These are phyloP conservation scores for Isichthys henryi DNA, from an alignment of 2,113 vertebrate genomes.

Conservation along the genomic window DNA sequence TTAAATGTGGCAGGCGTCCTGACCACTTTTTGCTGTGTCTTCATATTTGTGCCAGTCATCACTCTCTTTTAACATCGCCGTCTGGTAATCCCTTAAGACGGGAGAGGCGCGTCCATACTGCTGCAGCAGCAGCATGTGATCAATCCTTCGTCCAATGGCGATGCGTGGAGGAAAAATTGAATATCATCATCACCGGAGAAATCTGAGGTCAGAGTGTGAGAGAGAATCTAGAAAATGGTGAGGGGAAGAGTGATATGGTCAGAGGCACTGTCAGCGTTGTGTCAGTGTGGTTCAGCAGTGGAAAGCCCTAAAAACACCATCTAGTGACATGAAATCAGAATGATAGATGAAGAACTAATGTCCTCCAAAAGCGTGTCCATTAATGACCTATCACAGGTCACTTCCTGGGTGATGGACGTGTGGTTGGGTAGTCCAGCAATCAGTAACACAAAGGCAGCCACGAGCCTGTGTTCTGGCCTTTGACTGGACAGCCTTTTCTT, in stretches of 20 bases:
- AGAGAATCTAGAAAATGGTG: not conserved
- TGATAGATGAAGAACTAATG: not conserved
- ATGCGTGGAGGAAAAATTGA: not conserved
- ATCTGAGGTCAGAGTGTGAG: not conserved
- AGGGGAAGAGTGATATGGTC: not conserved
- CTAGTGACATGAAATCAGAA: not conserved
- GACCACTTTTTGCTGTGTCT: not conserved
- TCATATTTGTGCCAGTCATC: not conserved
- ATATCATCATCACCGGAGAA: not conserved
- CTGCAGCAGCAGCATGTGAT: not conserved
- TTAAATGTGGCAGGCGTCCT: not conserved
- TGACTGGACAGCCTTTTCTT: not conserved
- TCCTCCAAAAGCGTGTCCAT: not conserved
- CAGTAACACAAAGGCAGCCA: not conserved
- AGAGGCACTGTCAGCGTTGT: not conserved
- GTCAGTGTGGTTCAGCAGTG: slow-evolving; percentile 23
- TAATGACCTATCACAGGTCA: not conserved
- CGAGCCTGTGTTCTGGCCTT: not conserved
- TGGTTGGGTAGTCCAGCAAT: not conserved
- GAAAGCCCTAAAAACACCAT: slow-evolving; percentile 30
- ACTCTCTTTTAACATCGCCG: not conserved
- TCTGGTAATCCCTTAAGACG: not conserved
- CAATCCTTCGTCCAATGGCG: not conserved
- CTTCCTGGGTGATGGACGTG: not conserved
- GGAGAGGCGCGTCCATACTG: not conserved